These are phyloP conservation scores for Macaria notata DNA, from an alignment of 2,888 invertebrate species.

Conservation along the genomic window DNA sequence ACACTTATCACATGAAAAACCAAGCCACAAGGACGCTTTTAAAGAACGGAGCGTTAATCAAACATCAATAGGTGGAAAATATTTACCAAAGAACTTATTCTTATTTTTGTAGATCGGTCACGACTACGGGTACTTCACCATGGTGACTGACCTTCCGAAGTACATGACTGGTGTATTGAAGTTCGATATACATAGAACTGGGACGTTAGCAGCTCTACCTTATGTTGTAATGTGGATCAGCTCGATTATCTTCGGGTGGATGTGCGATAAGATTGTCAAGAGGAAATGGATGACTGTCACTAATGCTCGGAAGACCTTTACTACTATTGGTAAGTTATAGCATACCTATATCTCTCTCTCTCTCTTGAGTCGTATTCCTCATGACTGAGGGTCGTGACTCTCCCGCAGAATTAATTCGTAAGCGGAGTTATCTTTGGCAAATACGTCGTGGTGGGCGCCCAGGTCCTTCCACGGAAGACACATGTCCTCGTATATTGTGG, in stretches of 20 bases:
- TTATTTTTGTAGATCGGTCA: conserved; percentile 77
- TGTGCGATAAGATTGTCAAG: conserved; percentile 87
- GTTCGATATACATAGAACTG: conserved; percentile 85
- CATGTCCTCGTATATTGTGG: no score
- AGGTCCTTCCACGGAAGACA: no score
- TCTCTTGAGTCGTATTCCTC: no score
- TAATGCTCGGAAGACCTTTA: conserved; percentile 85
- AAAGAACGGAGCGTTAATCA: conserved; percentile 10
- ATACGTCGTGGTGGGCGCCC: no score
- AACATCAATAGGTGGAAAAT: conserved; percentile 12
- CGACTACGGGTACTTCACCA: conserved; percentile 87
- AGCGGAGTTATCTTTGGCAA: no score
- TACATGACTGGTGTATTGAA: conserved; percentile 86
- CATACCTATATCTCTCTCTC: no score
- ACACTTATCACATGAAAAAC: conserved; percentile 9
- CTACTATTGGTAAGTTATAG: conserved; percentile 82
- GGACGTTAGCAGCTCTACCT: conserved; percentile 84
- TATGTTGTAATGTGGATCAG: conserved; percentile 86
- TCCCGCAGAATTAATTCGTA: no score
- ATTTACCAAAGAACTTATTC: conserved; percentile 12
- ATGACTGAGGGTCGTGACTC: no score
- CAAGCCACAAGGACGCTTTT: conserved; percentile 11
- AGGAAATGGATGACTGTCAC: conserved; percentile 81
- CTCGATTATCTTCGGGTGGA: conserved; percentile 84
- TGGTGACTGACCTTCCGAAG: conserved; percentile 87